Evolutionary conservation across 2,113 vertebrate genomes (phyloP).

Genomic region (Bagarius yarrelli): DNA sequence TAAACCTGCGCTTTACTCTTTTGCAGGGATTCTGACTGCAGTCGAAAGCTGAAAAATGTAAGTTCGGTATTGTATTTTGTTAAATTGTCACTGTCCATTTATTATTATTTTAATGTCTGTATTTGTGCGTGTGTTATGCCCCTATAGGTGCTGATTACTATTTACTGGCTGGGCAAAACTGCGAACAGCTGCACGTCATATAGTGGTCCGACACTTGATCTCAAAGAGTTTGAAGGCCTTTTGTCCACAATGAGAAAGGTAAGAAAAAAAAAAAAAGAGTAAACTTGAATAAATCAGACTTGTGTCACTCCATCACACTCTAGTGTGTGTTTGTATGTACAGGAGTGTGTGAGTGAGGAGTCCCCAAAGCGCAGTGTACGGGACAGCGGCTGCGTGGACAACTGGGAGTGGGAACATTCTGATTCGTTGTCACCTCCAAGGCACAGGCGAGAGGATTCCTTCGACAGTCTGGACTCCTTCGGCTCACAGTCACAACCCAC

Average conservation of each 20-base stretch:
- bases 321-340: conserved; percentile 18
- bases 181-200: conserved; percentile 83
- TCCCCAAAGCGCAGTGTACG: conserved; percentile 87
- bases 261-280: conserved; percentile 32
- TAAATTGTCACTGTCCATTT: not conserved
- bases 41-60: conserved; percentile 93
- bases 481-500: conserved; percentile 93
- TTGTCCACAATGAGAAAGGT: conserved; percentile 93
- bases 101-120: not conserved
- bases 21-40: conserved; percentile 82
- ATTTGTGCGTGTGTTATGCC: not conserved
- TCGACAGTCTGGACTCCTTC: conserved; percentile 91
- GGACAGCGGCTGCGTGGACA: conserved; percentile 96
- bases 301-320: not conserved
- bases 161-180: conserved; percentile 95
- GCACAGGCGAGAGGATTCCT: conserved; percentile 91
- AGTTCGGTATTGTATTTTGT: conserved; percentile 60
- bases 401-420: conserved; percentile 94
- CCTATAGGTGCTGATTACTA: conserved; percentile 89
- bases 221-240: conserved; percentile 95
- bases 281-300: not conserved
- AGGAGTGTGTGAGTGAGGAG: conserved; percentile 71
- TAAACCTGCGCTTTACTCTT: conserved; percentile 28
- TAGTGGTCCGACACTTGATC: conserved; percentile 83
- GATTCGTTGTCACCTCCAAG: conserved; percentile 92